Evolutionary conservation across 2,888 invertebrate genomes (phyloP), one percentile per base, ranked within the genome.

Genomic region (Shargacucullia verbasci): DNA sequence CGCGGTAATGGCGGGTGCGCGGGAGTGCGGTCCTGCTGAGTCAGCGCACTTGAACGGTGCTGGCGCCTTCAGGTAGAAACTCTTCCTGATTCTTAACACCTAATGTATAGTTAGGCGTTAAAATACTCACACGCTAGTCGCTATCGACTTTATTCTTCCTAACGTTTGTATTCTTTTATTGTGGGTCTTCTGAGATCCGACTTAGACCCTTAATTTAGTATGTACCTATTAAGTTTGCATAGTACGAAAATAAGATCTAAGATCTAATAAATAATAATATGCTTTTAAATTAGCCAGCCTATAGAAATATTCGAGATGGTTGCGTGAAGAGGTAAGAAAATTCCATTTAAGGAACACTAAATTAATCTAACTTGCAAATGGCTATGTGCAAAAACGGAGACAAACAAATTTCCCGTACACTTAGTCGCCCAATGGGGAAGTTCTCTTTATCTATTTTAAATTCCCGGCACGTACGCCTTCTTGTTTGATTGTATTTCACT

Each of bases 401-500:
- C 77, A 80, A 80, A 83, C 81, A 83, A 74, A 79, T 84, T 84
- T 81, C 60, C 71, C 75, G 55, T 69, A 76, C 75, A 76, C 73
- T 78, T 76, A 70, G 78, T 76, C 78, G 78, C 80, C 70, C 66
- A 70, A 79, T 79, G 72, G 72, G 79, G 72, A 74, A 80, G 59
- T 73, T 65, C 69, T 69, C 73, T 80, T 79, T 79, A 79, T 84
- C 79, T 83, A 79, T 83, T 88, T 85, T 78, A 80, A 82, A 85
- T 86, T 84, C 83, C 62, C 76, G 75, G 78, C 87, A 86, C 87
- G 84, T 83, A 84, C 86, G 84, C 82, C 85, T 85, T 83, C 84
- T 87, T 86, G 86, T 89, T 90, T 88, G 89, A 90, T 88, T 89
- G 86, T 89, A 89, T 92, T 92, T 91, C 88, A 91, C 90, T 90